Base-by-base conservation (phyloP, 2,113 vertebrate species). In the Catharus bicknelli region DNA sequence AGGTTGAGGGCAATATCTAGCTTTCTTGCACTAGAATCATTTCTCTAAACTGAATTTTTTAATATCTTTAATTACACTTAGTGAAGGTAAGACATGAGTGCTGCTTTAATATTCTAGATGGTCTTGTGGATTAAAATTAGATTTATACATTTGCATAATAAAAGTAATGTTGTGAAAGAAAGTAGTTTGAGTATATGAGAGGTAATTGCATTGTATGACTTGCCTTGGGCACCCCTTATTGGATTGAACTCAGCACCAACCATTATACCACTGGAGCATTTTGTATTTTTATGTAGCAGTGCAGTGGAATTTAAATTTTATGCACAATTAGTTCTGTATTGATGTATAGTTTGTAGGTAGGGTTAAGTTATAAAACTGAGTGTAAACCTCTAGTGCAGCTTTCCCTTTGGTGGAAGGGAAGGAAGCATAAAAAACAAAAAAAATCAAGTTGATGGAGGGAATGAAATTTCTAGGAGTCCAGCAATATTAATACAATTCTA, bases 71-170 rank as follows among this genome's bases (percentile, higher is more conserved):
- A 98, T 98, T 97, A 98, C 96, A 96, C 79, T 97, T 97, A 89
- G 95, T 74, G 74, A 92, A 97, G 96, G 96, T 93, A 95, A 96
- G 95, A 95, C 84, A 75, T 40, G 83, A 96, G 73, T 88, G 77
- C 93, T 91, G 54, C 79, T 96, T 97, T 97, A 96, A 97, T 97
- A 95, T 97, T 97, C 92, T 97, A 87, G 95, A 97, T 93, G 82
- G 87, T 93, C 95, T 93, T 95, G 63, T 0, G 4, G 95, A 97
- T 98, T 98, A 97, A 97, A 97, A 97, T 97, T 95, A 95, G 92
- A 97, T 96, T 94, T 95, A 80, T 75, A 30, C 75, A 97, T 98
- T 97, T 98, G 97, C 97, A 97, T 98, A 97, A 97, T 97, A 98
- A 97, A 97, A 97, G 95, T 95, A 97, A 96, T 90, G 96, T 96